Base-by-base conservation (phyloP, 2,888 invertebrate species). In the Eupithecia inturbata region DNA sequence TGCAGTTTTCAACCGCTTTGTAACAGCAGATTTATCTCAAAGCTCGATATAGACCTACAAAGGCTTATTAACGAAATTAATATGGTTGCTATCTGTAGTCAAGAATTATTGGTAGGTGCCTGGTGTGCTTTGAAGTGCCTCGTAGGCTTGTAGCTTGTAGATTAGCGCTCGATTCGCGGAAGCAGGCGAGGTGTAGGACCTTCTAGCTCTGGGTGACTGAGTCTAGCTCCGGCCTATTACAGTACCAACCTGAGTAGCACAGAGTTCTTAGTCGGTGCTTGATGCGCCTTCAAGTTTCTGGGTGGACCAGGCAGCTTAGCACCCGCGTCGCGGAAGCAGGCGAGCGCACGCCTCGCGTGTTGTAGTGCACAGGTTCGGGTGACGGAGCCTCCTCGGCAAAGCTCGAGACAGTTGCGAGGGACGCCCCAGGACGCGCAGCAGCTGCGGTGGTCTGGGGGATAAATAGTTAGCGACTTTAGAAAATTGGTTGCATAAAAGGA, bases 361-460 rank as follows among this genome's bases (percentile, higher is more conserved):
- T 96, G 96, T 16, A 97, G 88, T 0, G 97, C 96, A 84, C 98
- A 98, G 70, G 96, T 95, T 80, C 96, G 95, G 3, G 95, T 92
- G 41, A 97, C 95, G 0, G 96, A 93, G 73, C 97, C 97, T 0
- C 98, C 98, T 49, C 97, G 95, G 86, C 98, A 98, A 95, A 98
- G 97, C 85, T 98, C 97, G 79, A 98, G 91, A 87, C 98, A 98
- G 80, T 96, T 95, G 49, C 97, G 95, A 0, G 98, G 97, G 1
- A 98, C 97, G 66, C 97, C 96, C 91, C 96, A 96, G 28, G 96
- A 96, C 0, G 97, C 96, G 88, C 98, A 98, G 86, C 98, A 98
- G 77, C 96, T 96, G 63, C 98, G 95, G 89, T 98, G 98, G 88
- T 98, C 98, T 81, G 95, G 5, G 2, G 14, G 64, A n/a, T n/a